Evolutionary conservation across 2,113 vertebrate genomes (phyloP).

Genomic region (Ciconia boyciana): DNA sequence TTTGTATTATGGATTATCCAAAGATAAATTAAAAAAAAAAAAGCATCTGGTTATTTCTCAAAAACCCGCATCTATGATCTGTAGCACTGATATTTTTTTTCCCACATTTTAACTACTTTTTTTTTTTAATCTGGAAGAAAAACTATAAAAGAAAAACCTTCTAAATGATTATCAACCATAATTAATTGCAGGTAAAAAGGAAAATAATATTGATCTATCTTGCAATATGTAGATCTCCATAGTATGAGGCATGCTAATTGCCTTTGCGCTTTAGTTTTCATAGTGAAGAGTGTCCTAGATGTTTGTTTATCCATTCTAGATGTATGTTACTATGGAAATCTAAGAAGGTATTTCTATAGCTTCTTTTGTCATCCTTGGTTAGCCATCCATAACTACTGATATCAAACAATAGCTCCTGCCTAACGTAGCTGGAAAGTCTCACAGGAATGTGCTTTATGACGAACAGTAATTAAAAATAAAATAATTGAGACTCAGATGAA

Average conservation of each 20-base stretch:
- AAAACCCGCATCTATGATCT: neutral
- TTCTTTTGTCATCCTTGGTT: neutral
- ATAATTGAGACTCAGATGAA: neutral
- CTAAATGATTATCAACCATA: neutral
- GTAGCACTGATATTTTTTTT: neutral
- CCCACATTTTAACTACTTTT: neutral
- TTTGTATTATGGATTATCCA: neutral
- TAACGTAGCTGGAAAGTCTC: neutral
- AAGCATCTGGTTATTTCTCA: neutral
- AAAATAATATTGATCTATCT: neutral
- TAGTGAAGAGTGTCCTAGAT: neutral
- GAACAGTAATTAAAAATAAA: neutral
- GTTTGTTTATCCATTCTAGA: neutral
- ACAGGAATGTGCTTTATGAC: neutral
- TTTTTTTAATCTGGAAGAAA: neutral
- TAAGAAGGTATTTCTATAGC: neutral
- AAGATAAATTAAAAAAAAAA: neutral
- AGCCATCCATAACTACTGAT: neutral
- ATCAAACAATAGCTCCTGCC: neutral
- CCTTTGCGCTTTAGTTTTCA: neutral
- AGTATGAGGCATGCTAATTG: neutral
- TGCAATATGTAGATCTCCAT: fast-evolving
- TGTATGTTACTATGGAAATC: neutral
- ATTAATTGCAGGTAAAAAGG: neutral
- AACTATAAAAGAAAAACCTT: neutral